These are phyloP conservation scores for Styela clava DNA, from an alignment of 23 tunicate genomes.

Conservation along the genomic window DNA sequence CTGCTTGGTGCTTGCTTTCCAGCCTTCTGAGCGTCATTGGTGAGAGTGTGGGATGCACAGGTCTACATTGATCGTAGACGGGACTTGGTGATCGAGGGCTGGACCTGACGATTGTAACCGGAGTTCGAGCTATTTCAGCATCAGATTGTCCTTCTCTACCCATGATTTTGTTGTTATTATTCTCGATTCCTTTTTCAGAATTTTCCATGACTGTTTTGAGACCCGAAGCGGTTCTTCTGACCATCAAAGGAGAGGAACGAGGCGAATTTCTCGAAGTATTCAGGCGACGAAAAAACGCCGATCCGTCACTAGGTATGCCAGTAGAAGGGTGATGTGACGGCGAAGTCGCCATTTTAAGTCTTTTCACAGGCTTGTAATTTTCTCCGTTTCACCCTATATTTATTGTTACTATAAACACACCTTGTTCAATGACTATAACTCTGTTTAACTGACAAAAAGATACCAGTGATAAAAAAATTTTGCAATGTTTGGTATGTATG, in stretches of 20 bases:
- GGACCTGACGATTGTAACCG: constrained; percentile 17
- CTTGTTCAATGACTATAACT: not conserved
- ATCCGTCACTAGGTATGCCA: not conserved
- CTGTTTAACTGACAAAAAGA: not conserved
- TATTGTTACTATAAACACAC: not conserved
- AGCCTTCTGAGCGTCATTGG: constrained; percentile 72
- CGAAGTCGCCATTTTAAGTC: not conserved
- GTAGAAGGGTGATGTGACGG: not conserved
- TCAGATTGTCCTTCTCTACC: not conserved
- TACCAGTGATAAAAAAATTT: not conserved
- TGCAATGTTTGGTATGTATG: not conserved
- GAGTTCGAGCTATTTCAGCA: not conserved
- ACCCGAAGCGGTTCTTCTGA: constrained; percentile 10
- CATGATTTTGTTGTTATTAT: not conserved
- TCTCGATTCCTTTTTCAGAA: not conserved
- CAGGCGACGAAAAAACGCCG: constrained; percentile 8
- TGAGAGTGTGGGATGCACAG: constrained; percentile 48
- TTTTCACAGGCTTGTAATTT: not conserved
- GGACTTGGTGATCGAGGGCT: constrained; percentile 24
- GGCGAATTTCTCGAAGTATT: constrained; percentile 1
- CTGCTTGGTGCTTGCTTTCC: constrained; percentile 73
- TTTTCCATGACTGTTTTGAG: constrained; percentile 9
- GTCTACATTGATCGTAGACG: constrained; percentile 1
- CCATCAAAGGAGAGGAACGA: constrained; percentile 7
- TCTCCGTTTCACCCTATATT: not conserved